Base-by-base conservation (phyloP, 2,113 vertebrate species). In the Archilochus colubris region DNA sequence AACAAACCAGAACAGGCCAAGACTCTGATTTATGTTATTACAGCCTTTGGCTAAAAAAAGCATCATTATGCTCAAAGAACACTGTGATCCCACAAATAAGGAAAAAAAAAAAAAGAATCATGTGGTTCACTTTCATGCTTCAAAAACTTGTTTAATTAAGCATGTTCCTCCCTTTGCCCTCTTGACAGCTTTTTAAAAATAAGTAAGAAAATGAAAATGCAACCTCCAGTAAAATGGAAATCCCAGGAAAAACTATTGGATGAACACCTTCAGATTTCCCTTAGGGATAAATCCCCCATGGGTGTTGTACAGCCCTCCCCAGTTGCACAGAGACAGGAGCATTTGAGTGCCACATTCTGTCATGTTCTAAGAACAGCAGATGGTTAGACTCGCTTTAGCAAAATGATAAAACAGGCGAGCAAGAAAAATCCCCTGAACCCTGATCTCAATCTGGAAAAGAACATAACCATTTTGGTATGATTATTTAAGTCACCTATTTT, bases 141-240 rank as follows among this genome's bases (percentile, higher is more conserved):
- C 82, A 95, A 92, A 93, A 94, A 74, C 61, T 94, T 92, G 88
- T 78, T 96, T 94, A 96, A 94, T 93, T 93, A 92, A 68, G 61
- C 53, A 87, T 24, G 0, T 68, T 93, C 62, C 10, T 86, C 50
- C 31, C 44, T 86, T 81, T 88, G 61, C 64, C 61, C 43, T 62
- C 86, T 48, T 86, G 73, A 83, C 1, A 5, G 44, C 7, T 83
- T 48, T 68, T 93, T 55, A 86, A 70, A 93, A 92, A 55, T 38
- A 89, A 68, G 18, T 18, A 82, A 86, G 58, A 61, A 79, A 73
- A 91, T 23, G 23, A 88, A 92, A 93, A 91, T 20, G 12, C 46
- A 54, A 33, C 40, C 82, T 82, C 58, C 38, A 84, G 38, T 81
- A 63, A 86, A 79, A 85, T 6, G 7, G 43, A 86, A 91, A 83